These are phyloP conservation scores for Kryptolebias marmoratus DNA, from an alignment of 2,113 vertebrate species.

Conservation along the genomic window DNA sequence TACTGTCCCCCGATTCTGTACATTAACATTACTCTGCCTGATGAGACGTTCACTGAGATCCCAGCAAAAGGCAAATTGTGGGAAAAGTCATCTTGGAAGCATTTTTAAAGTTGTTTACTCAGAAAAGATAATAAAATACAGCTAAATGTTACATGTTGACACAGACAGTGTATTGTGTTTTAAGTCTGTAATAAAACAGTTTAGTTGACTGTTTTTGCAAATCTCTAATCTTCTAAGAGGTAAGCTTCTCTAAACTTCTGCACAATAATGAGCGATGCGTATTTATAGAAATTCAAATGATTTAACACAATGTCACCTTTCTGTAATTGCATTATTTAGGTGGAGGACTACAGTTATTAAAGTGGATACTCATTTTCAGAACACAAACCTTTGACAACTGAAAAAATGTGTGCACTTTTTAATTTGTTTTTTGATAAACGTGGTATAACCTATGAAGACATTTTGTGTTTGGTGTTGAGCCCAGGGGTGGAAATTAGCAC, in stretches of 20 bases:
- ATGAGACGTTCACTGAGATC: constrained; percentile 65
- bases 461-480: no score
- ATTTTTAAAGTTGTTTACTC: constrained; percentile 33
- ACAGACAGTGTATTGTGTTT: background rate
- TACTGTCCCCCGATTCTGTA: constrained; percentile 63
- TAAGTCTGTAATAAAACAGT: background rate
- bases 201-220: background rate
- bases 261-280: no score
- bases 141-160: background rate
- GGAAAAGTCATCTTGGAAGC: constrained; percentile 44
- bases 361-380: no score
- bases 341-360: no score
- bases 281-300: no score
- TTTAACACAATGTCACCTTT: no score
- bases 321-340: no score
- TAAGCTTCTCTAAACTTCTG: background rate
- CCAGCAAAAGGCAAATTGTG: constrained; percentile 51
- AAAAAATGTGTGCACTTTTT: no score
- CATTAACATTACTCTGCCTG: constrained; percentile 67
- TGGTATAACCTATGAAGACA: no score
- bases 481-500: no score
- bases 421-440: no score
- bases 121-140: constrained; percentile 13
- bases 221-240: background rate
- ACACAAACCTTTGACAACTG: no score